Evolutionary conservation across 2,113 vertebrate species (phyloP).

Genomic region (Ursus arctos): DNA sequence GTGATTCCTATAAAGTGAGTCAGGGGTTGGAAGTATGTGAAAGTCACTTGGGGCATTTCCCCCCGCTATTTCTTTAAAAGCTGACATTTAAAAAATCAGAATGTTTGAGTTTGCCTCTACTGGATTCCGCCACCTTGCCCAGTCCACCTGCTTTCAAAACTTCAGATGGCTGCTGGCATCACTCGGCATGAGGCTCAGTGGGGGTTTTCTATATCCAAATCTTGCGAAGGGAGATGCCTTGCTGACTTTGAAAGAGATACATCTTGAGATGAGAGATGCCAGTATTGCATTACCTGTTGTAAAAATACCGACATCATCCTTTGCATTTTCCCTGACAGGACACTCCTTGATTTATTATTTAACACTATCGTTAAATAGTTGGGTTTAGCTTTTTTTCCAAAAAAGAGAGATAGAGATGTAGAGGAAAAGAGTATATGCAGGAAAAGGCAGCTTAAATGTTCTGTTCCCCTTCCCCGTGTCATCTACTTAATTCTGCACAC

Average conservation of each 20-base stretch:
- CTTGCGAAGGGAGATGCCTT: too few species aligned
- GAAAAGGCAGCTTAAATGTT: background rate
- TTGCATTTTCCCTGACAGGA: background rate
- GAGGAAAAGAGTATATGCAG: background rate
- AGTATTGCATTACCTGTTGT: too few species aligned
- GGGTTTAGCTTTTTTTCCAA: background rate
- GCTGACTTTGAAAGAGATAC: background rate
- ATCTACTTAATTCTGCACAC: too few species aligned
- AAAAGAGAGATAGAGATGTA: background rate
- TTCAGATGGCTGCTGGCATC: background rate
- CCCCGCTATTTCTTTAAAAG: background rate
- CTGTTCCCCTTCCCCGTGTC: background rate
- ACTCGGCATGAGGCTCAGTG: accelerated
- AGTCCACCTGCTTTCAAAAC: background rate
- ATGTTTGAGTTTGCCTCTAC: background rate
- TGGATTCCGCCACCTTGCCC: background rate
- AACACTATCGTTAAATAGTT: background rate
- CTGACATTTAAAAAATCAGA: background rate
- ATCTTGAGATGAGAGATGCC: too few species aligned
- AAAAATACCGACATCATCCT: accelerated
- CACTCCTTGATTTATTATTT: background rate
- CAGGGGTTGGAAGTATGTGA: background rate
- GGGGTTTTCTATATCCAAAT: background rate
- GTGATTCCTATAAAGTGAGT: background rate
- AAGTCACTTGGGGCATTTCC: background rate